phyloP scores from a whole-genome alignment of 2,888 invertebrate genomes.

The Parapristionchus giblindavisi region DNA sequence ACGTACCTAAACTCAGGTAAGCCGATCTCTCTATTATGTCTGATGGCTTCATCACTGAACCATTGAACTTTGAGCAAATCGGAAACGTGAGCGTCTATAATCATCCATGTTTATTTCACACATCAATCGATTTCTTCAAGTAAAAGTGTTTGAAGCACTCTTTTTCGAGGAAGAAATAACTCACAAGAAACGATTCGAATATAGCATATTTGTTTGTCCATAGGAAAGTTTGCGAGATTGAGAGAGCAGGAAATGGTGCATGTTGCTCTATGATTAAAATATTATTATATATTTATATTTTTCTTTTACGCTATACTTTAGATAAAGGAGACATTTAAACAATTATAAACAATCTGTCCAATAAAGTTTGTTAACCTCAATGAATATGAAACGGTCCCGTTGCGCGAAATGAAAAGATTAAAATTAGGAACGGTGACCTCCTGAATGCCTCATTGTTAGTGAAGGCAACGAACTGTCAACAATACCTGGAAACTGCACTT shows the following conservation, averaged over 20 bases:
- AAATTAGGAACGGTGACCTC: constrained; percentile 65
- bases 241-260: constrained; percentile 33
- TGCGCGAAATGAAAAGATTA: constrained; percentile 62
- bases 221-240: constrained; percentile 56
- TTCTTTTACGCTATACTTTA: too few relatives aligned
- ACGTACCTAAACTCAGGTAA: constrained; percentile 60
- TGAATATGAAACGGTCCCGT: constrained; percentile 64
- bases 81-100: constrained; percentile 66
- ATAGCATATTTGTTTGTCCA: constrained; percentile 65
- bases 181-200: constrained; percentile 64
- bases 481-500: constrained; percentile 36
- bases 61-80: constrained; percentile 66
- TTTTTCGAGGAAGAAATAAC: constrained; percentile 26
- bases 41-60: constrained; percentile 61
- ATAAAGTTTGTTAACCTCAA: constrained; percentile 45
- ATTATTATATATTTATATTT: too few relatives aligned
- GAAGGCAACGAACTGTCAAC: not conserved
- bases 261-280: constrained; percentile 1
- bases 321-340: too few relatives aligned
- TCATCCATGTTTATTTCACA: not conserved
- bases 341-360: not conserved
- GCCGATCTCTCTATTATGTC: constrained; percentile 65
- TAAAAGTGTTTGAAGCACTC: not conserved
- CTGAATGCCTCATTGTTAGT: not conserved
- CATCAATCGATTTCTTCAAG: not conserved